These are phyloP conservation scores for Lacerta agilis DNA, from an alignment of 2,797 vertebrate species.

Conservation along the genomic window DNA sequence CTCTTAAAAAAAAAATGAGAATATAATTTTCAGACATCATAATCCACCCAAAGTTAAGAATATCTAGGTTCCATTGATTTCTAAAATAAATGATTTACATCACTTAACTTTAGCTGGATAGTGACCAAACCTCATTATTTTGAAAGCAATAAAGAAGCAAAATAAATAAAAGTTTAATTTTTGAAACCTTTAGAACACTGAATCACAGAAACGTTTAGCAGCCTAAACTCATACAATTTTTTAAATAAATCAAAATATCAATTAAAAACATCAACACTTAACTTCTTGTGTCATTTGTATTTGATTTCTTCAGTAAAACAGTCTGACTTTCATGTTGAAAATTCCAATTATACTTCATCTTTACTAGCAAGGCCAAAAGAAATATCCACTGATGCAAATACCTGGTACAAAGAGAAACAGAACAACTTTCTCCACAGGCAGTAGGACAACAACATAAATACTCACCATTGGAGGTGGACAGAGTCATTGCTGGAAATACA, in stretches of 20 bases:
- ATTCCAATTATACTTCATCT: not conserved
- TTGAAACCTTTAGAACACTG: not conserved
- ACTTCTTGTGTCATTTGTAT: not conserved
- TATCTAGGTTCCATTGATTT: not conserved
- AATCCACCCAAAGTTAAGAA: not conserved
- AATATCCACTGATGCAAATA: not conserved
- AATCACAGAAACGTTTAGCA: not conserved
- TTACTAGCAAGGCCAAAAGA: not conserved
- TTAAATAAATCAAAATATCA: not conserved
- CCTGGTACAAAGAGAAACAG: not conserved
- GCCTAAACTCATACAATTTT: not conserved
- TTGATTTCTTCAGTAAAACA: not conserved
- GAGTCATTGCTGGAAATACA: not conserved
- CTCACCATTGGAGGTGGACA: conserved; percentile 24
- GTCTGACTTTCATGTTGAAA: not conserved
- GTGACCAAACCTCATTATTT: not conserved
- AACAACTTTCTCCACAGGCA: not conserved
- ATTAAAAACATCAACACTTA: not conserved
- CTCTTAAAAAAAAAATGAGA: not conserved
- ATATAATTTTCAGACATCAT: not conserved
- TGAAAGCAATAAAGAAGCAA: not conserved
- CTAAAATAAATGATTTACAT: too few relatives aligned
- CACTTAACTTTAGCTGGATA: too few relatives aligned
- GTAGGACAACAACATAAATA: not conserved
- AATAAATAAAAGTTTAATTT: not conserved